These are phyloP conservation scores for Schlechtendalia chinensis DNA, from an alignment of 1,140 invertebrate species.

Conservation along the genomic window DNA sequence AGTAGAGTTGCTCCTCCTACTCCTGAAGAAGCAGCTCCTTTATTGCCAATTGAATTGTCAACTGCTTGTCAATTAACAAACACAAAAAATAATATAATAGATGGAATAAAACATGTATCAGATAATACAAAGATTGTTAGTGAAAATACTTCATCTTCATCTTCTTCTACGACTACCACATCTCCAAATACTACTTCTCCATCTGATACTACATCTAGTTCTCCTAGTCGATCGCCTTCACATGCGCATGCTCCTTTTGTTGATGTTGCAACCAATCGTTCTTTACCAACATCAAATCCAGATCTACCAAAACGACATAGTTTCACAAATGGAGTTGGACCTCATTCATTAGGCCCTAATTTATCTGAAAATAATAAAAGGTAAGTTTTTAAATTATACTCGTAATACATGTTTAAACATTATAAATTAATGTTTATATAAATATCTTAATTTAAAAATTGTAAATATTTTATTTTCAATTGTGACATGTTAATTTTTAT, in stretches of 20 bases:
- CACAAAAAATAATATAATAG: not conserved
- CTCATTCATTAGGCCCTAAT: conserved; percentile 23
- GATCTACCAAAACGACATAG: conserved; percentile 52
- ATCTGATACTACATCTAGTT: conserved; percentile 56
- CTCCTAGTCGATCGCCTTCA: conserved; percentile 37
- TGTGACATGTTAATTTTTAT: too few relatives aligned
- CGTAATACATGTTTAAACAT: not conserved
- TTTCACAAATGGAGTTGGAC: conserved; percentile 49
- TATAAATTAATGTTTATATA: too few relatives aligned
- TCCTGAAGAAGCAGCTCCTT: conserved; percentile 60
- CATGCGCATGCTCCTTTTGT: not conserved
- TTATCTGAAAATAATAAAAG: conserved; percentile 12
- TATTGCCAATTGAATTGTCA: conserved; percentile 53
- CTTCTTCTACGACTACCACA: conserved; percentile 59
- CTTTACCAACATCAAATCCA: conserved; percentile 11
- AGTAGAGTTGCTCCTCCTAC: conserved; percentile 66
- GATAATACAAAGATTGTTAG: conserved; percentile 52
- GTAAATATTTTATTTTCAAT: too few relatives aligned
- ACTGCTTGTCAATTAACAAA: conserved; percentile 19
- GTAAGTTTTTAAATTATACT: not conserved
- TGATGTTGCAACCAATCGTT: conserved; percentile 18
- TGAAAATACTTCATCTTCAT: conserved; percentile 54
- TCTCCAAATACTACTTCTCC: conserved; percentile 63
- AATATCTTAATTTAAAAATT: too few relatives aligned
- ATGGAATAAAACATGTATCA: conserved; percentile 18